Evolutionary conservation across 2,888 invertebrate species (phyloP).

Genomic region (Perizoma flavofasciatum): DNA sequence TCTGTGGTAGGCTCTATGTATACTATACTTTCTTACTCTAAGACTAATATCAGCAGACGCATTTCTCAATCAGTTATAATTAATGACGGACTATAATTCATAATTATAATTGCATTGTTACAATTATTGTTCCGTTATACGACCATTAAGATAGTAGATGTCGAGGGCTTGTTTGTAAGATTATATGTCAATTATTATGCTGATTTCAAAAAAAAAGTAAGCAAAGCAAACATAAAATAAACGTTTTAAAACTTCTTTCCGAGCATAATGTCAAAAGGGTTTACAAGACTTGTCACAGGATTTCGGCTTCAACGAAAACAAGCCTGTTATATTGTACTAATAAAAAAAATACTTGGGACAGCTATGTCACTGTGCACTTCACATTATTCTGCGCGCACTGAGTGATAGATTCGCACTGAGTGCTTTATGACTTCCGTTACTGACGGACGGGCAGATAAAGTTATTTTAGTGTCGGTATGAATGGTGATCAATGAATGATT

Average conservation of each 20-base stretch:
- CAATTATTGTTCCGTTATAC: slow-evolving; percentile 74
- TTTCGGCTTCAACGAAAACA: no score
- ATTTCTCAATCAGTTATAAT: slow-evolving; percentile 75
- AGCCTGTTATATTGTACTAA: background rate
- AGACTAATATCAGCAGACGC: slow-evolving; percentile 54
- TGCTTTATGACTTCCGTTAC: slow-evolving; percentile 77
- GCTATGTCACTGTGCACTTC: background rate
- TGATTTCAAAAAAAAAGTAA: background rate
- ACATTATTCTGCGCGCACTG: slow-evolving; percentile 28
- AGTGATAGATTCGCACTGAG: slow-evolving; percentile 64
- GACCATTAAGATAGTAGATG: slow-evolving; percentile 68
- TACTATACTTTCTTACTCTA: slow-evolving; percentile 7
- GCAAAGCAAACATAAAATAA: no score
- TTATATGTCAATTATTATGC: background rate
- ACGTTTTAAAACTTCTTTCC: no score
- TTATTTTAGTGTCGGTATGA: slow-evolving; percentile 64
- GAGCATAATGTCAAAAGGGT: no score
- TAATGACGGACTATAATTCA: slow-evolving; percentile 70
- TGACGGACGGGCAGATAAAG: slow-evolving; percentile 61
- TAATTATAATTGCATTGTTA: slow-evolving; percentile 79
- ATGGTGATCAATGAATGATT: slow-evolving; percentile 63
- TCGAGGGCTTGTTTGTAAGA: slow-evolving; percentile 23
- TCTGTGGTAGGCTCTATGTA: no score
- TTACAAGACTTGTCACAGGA: no score
- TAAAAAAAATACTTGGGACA: background rate